Evolutionary conservation across 1,140 invertebrate genomes (phyloP).

Genomic region (Mamestra configurata): DNA sequence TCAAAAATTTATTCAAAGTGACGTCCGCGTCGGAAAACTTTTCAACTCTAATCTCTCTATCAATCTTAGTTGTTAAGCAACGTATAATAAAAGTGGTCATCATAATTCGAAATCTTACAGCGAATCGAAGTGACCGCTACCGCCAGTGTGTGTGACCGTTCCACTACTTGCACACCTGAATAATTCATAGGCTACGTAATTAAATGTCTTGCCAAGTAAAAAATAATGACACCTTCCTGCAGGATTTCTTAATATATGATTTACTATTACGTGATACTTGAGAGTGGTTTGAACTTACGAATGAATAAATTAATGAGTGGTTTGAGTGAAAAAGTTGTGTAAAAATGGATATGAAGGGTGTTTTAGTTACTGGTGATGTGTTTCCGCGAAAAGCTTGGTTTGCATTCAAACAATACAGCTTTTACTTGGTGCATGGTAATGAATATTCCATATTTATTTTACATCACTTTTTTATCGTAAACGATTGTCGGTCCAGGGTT

Average conservation of each 20-base stretch:
- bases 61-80: constrained; percentile 53
- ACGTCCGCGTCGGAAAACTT: constrained; percentile 32
- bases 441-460: not conserved
- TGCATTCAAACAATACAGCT: not conserved
- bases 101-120: constrained; percentile 73
- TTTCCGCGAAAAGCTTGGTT: constrained; percentile 12
- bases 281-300: not conserved
- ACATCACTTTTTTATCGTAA: not conserved
- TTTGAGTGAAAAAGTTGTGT: not conserved
- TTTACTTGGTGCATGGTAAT: not conserved
- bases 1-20: constrained; percentile 18
- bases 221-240: constrained; percentile 81
- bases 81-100: constrained; percentile 70
- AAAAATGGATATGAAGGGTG: not conserved
- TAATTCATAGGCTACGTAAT: constrained; percentile 69
- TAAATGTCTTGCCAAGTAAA: constrained; percentile 83
- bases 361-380: not conserved
- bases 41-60: constrained; percentile 46
- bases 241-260: constrained; percentile 63
- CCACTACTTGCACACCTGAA: constrained; percentile 41
- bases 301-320: constrained; percentile 9
- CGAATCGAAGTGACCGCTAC: constrained; percentile 39
- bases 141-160: constrained; percentile 50
- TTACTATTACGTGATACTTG: constrained; percentile 23
- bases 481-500: not conserved